Evolutionary conservation across 2,797 vertebrate species (phyloP).

Genomic region (Astyanax mexicanus): DNA sequence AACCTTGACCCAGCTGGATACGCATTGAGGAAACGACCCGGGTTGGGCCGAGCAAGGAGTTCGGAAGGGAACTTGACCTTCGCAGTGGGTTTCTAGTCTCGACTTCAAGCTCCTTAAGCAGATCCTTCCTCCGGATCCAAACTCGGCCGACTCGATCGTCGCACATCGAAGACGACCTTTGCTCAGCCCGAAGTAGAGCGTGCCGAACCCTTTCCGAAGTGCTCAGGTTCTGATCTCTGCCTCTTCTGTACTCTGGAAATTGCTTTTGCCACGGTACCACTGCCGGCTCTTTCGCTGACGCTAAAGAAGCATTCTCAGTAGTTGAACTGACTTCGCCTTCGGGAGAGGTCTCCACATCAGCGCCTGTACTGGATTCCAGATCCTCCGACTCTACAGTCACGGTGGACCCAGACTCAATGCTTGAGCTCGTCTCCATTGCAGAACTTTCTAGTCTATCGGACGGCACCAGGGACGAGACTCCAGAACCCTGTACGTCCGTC

Average conservation of each 20-base stretch:
- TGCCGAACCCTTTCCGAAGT: slow-evolving; percentile 68
- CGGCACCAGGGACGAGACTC: slow-evolving; percentile 1
- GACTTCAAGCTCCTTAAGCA: slow-evolving; percentile 68
- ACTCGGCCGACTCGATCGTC: slow-evolving; percentile 65
- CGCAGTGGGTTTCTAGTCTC: slow-evolving; percentile 79
- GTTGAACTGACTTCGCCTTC: background rate
- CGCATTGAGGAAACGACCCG: slow-evolving; percentile 91
- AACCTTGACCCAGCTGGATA: slow-evolving; percentile 86
- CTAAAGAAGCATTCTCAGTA: background rate
- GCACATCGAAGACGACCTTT: slow-evolving; percentile 65
- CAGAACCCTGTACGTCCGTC: background rate
- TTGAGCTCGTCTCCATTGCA: slow-evolving; percentile 50
- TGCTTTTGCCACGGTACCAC: background rate
- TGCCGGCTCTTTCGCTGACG: slow-evolving; percentile 2
- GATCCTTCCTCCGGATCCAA: slow-evolving; percentile 74
- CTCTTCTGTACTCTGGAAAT: background rate
- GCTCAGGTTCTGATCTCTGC: slow-evolving; percentile 4
- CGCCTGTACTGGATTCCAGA: background rate
- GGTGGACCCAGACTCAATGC: slow-evolving; percentile 50
- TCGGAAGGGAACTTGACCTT: slow-evolving; percentile 90
- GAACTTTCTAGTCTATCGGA: slow-evolving; percentile 13
- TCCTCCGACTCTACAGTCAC: slow-evolving; percentile 54
- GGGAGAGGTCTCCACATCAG: background rate
- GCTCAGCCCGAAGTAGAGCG: slow-evolving; percentile 73
- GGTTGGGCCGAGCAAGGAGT: slow-evolving; percentile 81